A percentile compares a stretch with the other conserved stretches of the same genome.
Evolutionary conservation across 2,888 invertebrate genomes (phyloP).

Genomic region (Smittia sp.): DNA sequence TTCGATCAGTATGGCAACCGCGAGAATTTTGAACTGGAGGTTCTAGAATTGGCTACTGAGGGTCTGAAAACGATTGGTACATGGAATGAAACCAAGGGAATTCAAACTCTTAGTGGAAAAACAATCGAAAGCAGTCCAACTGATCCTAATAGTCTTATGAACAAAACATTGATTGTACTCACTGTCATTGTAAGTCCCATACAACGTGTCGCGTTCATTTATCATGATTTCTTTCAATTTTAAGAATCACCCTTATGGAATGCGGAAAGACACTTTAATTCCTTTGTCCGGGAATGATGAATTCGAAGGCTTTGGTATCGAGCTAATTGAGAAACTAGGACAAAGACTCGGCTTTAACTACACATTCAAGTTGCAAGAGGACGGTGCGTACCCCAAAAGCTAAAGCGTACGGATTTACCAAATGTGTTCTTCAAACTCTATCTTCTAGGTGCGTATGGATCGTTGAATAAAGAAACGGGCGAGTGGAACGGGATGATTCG

Average conservation of each 20-base stretch:
- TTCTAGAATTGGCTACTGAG: conserved; percentile 82
- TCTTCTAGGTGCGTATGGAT: conserved; percentile 81
- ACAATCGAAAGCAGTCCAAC: conserved; percentile 56
- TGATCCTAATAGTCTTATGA: conserved; percentile 70
- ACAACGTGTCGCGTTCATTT: neutral
- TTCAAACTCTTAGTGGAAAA: neutral
- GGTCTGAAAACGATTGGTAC: conserved; percentile 82
- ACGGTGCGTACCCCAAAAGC: conserved; percentile 85
- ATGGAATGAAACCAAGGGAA: conserved; percentile 82
- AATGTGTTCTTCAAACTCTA: too few species aligned
- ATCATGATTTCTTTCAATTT: conserved; percentile 49
- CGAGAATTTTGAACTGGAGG: conserved; percentile 85
- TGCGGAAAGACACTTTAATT: conserved; percentile 84
- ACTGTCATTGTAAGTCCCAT: conserved; percentile 67
- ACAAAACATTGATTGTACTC: conserved; percentile 89
- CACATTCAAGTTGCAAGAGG: conserved; percentile 79
- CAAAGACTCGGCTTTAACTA: conserved; percentile 83
- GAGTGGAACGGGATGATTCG: conserved; percentile 92
- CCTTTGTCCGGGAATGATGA: conserved; percentile 85
- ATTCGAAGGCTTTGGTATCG: conserved; percentile 93
- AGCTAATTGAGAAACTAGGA: conserved; percentile 90
- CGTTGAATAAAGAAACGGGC: conserved; percentile 53
- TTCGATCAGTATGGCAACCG: conserved; percentile 93
- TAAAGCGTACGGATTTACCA: too few species aligned
- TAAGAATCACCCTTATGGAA: conserved; percentile 96